Evolutionary conservation across 2,888 invertebrate genomes (phyloP), one percentile per base, ranked within the genome.

Genomic region (Nemotelus nigrinus): DNA sequence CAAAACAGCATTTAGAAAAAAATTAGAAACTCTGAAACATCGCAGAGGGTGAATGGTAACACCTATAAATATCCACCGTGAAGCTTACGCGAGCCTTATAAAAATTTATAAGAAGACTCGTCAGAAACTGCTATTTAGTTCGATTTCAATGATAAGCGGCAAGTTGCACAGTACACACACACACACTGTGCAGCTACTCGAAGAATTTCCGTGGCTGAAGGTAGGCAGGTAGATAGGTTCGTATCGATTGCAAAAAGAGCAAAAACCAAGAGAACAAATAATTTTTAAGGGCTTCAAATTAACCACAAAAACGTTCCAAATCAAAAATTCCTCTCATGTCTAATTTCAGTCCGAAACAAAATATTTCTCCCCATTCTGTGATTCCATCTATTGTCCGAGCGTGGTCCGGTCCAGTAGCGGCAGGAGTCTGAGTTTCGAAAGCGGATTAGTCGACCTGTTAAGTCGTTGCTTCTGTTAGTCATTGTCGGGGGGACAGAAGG

Each of bases 41-140:
- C 25, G 25, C 25, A 25, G 25, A 25, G 25, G 25, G 25, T 25
- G 25, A 5, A 3, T 67, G 67, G 67, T 50, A 67, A 25, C 39
- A 39, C 55, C 3, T 5, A 43, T 4, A 7, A 70, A 1, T 55
- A 55, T 8, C 4, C 50, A 4, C n/a, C 50, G 39, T 10, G 43
- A 55, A 55, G 3, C 53, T 55, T 55, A 70, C 55, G 7, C 55
- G 8, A 70, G 55, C 44, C 79, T 79, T 77, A 79, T 79, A 79
- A 79, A 79, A 79, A 79, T 79, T 79, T 79, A 79, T 79, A 79
- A 77, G 79, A 72, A 77, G 77, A 41, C 72, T 48, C 47, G 45
- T 47, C 60, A 41, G 55, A 78, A 78, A 78, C 77, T 72, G 72
- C 74, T 77, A 77, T 74, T 79, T 79, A 77, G 71, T 74, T 74